Evolutionary conservation across 2,888 invertebrate genomes (phyloP).

Genomic region (Cataglyphis altisquamis): DNA sequence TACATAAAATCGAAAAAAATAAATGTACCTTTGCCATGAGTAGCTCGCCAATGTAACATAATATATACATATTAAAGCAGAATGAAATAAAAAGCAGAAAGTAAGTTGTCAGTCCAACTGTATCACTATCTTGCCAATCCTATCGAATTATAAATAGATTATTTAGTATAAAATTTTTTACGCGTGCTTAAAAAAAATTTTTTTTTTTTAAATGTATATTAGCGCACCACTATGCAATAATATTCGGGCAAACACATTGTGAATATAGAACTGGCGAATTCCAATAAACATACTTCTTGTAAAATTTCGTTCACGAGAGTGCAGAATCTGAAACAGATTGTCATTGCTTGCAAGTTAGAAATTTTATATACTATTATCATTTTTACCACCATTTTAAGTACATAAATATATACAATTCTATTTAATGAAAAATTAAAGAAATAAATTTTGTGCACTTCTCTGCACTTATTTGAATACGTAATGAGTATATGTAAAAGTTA

Average conservation of each 20-base stretch:
- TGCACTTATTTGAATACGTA: not conserved
- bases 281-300: constrained; percentile 77
- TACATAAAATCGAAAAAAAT: not conserved
- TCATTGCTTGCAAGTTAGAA: not conserved
- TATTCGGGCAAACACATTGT: constrained; percentile 81
- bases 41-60: constrained; percentile 62
- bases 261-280: constrained; percentile 79
- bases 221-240: constrained; percentile 78
- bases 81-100: constrained; percentile 52
- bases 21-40: constrained; percentile 56
- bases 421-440: not conserved
- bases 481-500: not conserved
- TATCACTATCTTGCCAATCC: constrained; percentile 57
- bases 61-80: constrained; percentile 62
- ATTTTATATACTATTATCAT: not conserved
- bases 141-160: constrained; percentile 34
- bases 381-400: not conserved
- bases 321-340: constrained; percentile 69
- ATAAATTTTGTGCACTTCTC: not conserved
- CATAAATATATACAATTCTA: not conserved
- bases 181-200: not conserved
- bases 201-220: not conserved
- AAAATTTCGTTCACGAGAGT: constrained; percentile 72
- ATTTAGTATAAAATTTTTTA: not conserved
- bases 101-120: constrained; percentile 47